Base-by-base conservation (phyloP, 2,113 vertebrate genomes). In the Nothobranchius kuhntae region DNA sequence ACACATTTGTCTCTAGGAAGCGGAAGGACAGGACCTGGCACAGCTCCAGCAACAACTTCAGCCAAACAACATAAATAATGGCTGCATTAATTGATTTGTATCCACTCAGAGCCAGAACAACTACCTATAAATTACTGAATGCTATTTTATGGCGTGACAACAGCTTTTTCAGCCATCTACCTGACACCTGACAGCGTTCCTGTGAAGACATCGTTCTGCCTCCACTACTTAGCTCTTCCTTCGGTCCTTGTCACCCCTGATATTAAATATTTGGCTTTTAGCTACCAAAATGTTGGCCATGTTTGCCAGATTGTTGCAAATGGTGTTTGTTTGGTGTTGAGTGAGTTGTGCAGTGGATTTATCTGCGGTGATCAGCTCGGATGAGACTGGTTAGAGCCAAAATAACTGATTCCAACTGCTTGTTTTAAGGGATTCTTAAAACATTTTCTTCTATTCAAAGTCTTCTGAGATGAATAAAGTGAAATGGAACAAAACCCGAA, bases 121-220 rank as follows among this genome's bases (percentile, higher is more conserved):
- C 12, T 58, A 63, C 14, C 26, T 50, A 45, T 62, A 30, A 61
- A 68, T 44, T 40, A 62, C 69, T 51, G 9, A 42, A 1, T 38
- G 17, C 50, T 3, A 47, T 38, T 21, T 36, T 24, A 26, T 61
- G 11, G 40, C 7, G 10, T 38, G 40, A 30, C 7, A 67, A 59
- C 17, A 54, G 14, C 26, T 36, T 40, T 48, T 61, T 35, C 35
- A 44, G 12, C 24, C 35, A 62, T 51, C 17, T 8, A 55, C 5
- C 9, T 61, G 13, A 70, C 14, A 71, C 42, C 11, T 11, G 40
- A 44, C 26, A 52, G 38, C 8, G 8, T 38, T 9, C 59, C 50
- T 24, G 46, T 62, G 6, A 26, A 65, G 26, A 50, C 2, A 17
- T 13, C 7, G 17, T 53, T 64, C 2, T 60, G 12, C 4, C n/a